Evolutionary conservation across 2,113 vertebrate genomes (phyloP), one percentile per base, ranked within the genome.

Genomic region (Tachysurus vachellii): DNA sequence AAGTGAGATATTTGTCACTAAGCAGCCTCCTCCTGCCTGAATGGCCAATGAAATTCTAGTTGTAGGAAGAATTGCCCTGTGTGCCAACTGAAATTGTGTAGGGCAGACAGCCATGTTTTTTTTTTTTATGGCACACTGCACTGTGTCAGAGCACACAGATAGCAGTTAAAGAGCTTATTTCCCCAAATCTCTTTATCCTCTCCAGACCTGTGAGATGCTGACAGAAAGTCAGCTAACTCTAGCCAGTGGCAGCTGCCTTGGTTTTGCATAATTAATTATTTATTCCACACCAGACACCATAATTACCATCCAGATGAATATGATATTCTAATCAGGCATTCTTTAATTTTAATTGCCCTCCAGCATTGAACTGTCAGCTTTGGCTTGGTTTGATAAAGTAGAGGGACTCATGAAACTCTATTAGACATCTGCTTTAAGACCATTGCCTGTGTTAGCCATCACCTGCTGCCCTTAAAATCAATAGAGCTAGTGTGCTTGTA

Each of bases 211-310:
- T 91, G 94, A 96, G 96, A 95, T 94, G 94, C 93, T 97, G 96
- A 97, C 96, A 97, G 97, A 95, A 95, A 97, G 96, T 97, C 96
- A 96, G 96, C 97, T 96, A 96, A 96, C 96, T 96, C 95, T 94
- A 96, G 96, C 97, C 97, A 96, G 96, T 96, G 95, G 95, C 98
- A 99, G 97, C 97, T 99, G 97, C 96, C 95, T 96, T 95, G 96
- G 95, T 96, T 98, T 98, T 97, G 96, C 97, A 98, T 98, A 97
- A 99, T 99, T 99, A 98, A 99, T 99, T 99, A 99, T 98, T 98
- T 98, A 98, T 97, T 96, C 94, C 92, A 92, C 96, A 96, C 95
- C 96, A 98, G 97, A 97, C 96, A 96, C 96, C 95, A 96, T 97
- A 97, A 98, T 99, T 99, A 99, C 97, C 96, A 98, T 97, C 96